phyloP scores from a whole-genome alignment of 2,113 vertebrate genomes.

The Lepus americanus region DNA sequence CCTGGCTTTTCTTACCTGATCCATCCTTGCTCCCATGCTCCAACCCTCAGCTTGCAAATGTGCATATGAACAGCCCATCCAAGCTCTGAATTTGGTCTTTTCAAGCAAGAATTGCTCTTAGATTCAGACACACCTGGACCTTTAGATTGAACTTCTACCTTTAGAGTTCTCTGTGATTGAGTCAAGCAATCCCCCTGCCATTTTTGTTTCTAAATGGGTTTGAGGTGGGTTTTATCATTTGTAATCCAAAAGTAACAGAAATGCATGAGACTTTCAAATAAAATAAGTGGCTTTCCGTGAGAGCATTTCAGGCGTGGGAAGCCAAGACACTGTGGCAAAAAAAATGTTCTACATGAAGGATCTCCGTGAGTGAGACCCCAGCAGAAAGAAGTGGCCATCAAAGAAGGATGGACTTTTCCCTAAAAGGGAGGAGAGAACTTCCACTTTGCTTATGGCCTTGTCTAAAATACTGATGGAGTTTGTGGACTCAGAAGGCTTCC shows the following conservation, averaged over 20 bases:
- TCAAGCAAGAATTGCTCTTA: background rate
- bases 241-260: conserved; percentile 20
- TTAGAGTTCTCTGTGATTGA: background rate
- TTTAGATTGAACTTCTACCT: background rate
- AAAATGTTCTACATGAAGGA: too few species aligned
- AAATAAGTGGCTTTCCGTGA: background rate
- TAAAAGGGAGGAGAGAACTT: too few species aligned
- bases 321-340: too few species aligned
- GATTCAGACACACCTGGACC: background rate
- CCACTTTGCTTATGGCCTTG: too few species aligned
- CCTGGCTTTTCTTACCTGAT: background rate
- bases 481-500: too few species aligned
- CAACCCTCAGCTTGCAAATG: background rate
- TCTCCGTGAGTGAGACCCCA: too few species aligned
- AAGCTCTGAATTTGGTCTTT: background rate
- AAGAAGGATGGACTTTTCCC: too few species aligned
- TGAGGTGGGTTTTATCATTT: conserved; percentile 32
- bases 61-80: background rate
- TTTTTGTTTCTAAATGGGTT: background rate
- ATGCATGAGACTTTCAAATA: conserved; percentile 18
- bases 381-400: too few species aligned
- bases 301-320: too few species aligned
- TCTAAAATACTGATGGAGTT: too few species aligned
- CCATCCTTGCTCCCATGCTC: background rate
- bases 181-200: background rate